Evolutionary conservation across 2,797 vertebrate species (phyloP).

Genomic region (Pterois miles): DNA sequence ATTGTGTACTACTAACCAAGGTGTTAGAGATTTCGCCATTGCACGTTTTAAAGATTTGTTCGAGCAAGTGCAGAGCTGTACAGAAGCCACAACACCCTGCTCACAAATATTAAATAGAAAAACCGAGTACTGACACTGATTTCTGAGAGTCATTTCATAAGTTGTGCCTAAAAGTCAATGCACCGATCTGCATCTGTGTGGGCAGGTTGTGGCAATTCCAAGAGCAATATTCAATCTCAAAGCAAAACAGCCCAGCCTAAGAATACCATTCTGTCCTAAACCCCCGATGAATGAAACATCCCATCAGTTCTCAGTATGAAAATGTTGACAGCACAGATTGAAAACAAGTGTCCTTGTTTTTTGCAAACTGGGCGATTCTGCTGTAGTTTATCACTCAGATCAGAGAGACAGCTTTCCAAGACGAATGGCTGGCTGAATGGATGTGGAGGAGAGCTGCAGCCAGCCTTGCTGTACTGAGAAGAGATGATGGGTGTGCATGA

Average conservation of each 20-base stretch:
- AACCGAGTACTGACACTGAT: background rate
- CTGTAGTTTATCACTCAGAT: constrained; percentile 86
- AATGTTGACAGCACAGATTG: constrained; percentile 85
- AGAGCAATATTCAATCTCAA: constrained; percentile 38
- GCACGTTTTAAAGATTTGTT: background rate
- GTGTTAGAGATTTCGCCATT: background rate
- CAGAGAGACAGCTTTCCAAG: constrained; percentile 83
- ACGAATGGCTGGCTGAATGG: constrained; percentile 82
- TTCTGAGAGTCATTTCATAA: constrained; percentile 6
- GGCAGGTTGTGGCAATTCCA: constrained; percentile 36
- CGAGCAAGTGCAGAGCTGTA: background rate
- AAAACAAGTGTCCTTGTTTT: constrained; percentile 85
- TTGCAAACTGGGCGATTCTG: constrained; percentile 85
- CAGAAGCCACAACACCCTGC: background rate
- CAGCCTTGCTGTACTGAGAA: constrained; percentile 72
- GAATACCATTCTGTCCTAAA: constrained; percentile 57
- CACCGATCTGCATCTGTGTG: constrained; percentile 8
- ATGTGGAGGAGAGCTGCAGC: constrained; percentile 78
- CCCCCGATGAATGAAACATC: constrained; percentile 78
- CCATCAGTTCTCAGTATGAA: constrained; percentile 81
- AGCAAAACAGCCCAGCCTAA: constrained; percentile 44
- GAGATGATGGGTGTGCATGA: constrained; percentile 83
- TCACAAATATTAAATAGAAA: background rate
- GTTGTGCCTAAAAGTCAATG: constrained; percentile 18
- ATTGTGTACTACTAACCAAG: background rate